Base-by-base conservation (phyloP, 2,888 invertebrate species). In the Rotaria macrura region DNA sequence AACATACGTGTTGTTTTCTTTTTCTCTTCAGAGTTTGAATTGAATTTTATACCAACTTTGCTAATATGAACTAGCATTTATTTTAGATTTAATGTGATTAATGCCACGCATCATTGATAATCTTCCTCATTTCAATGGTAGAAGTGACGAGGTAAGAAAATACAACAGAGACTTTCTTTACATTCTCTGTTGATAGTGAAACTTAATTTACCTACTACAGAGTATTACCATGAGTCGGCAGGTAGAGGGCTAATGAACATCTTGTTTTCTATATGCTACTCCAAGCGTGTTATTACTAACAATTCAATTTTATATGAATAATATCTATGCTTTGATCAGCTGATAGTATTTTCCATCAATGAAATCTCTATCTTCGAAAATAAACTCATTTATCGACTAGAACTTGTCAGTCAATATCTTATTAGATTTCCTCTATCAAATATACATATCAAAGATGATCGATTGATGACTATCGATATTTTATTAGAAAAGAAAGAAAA, bases 81-180 rank as follows among this genome's bases (percentile, higher is more conserved):
- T n/a, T 79, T 79, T 79, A 43, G 43, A 79, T 79, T 43, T 3
- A 43, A 79, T 12, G n/a, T 79, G 40, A 38, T 25, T n/a, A 25
- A 79, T 79, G 79, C 79, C 79, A 43, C 79, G 79, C 79, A 25
- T 79, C 3, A 79, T 79, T 23, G 79, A 79, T 43, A 79, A 79
- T 79, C 43, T 79, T 10, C 2, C 43, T 23, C 79, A 79, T 79
- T 79, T 79, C 43, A 79, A 43, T n/a, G n/a, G 43, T n/a, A 79
- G 17, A 79, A 2, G 9, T n/a, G 79, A 79, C 14, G 79, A 79
- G 79, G 79, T 79, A 79, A 40, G 79, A n/a, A 23, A 17, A 34
- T 23, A 52, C 1, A 52, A 52, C n/a, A 23, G 1, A 52, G 3
- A 9, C 10, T 43, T 25, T 12, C 12, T 17, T 79, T 79, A 52